Percentiles rank a stretch among this genome's conserved stretches.
Conservation (phyloP, 2,888 invertebrate species). For the Zaprionus lineosus region DNA sequence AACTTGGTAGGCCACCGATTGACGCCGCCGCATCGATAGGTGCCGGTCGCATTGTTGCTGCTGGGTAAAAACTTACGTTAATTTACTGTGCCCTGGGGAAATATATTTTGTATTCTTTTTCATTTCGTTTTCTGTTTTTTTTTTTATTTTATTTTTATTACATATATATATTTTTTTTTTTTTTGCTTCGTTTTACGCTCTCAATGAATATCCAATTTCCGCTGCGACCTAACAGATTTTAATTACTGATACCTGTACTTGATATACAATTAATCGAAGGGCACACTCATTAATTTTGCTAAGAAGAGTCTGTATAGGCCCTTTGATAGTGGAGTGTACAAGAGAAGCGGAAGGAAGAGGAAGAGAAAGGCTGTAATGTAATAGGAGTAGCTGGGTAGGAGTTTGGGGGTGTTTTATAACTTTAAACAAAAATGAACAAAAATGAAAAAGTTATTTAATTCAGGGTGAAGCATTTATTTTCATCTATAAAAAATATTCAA, state of each 20-base stretch:
- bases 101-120: too few species aligned
- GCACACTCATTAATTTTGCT: too few species aligned
- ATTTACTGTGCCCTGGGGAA: slow-evolving; percentile 39
- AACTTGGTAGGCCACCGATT: slow-evolving; percentile 1
- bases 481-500: neutral
- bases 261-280: slow-evolving; percentile 34
- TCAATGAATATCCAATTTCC: slow-evolving; percentile 64
- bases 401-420: too few species aligned
- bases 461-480: neutral
- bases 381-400: too few species aligned
- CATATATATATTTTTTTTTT: slow-evolving; percentile 4
- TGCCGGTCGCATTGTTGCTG: slow-evolving; percentile 45
- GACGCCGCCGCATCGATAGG: slow-evolving; percentile 25
- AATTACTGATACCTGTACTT: slow-evolving; percentile 54
- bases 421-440: too few species aligned
- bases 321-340: too few species aligned
- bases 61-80: slow-evolving; percentile 36
- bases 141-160: slow-evolving; percentile 25
- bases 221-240: slow-evolving; percentile 45
- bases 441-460: too few species aligned
- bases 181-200: too few species aligned
- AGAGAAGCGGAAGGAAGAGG: too few species aligned
- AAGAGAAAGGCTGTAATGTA: too few species aligned
- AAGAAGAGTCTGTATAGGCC: too few species aligned
- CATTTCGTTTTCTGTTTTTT: too few species aligned